phyloP scores from a whole-genome alignment of 2,797 vertebrate species.

The Periophthalmus magnuspinnatus region DNA sequence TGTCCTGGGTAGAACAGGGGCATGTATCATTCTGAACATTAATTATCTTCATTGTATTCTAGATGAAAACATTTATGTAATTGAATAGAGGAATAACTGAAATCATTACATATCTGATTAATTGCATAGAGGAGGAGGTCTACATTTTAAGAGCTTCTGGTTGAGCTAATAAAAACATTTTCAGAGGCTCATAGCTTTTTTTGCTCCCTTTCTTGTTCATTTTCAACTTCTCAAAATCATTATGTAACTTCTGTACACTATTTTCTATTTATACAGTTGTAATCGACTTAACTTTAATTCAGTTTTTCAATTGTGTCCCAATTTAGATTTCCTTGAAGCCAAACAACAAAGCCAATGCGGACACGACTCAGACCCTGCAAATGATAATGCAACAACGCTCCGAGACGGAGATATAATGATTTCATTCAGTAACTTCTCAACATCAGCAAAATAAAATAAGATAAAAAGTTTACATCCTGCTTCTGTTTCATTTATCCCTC shows the following conservation, averaged over 20 bases:
- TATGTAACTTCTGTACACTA: background rate
- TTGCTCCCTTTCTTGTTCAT: background rate
- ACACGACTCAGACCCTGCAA: conserved; percentile 38
- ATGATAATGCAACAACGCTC: conserved; percentile 36
- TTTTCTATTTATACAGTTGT: background rate
- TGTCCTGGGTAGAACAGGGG: background rate
- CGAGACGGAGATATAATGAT: conserved; percentile 32
- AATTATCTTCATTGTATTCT: background rate
- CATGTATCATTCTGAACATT: background rate
- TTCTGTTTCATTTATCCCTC: conserved; percentile 39
- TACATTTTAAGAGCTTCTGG: background rate
- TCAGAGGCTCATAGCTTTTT: background rate
- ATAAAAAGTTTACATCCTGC: conserved; percentile 17
- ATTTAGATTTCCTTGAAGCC: conserved; percentile 44
- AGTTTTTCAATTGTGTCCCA: background rate
- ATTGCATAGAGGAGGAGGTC: background rate
- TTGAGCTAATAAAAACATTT: background rate
- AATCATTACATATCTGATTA: background rate
- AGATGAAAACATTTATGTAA: background rate
- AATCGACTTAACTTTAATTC: background rate
- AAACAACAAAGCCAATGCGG: conserved; percentile 19
- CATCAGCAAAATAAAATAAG: conserved; percentile 26
- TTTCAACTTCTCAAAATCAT: background rate
- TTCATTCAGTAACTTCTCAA: conserved; percentile 16
- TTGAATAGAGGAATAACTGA: background rate